These are phyloP conservation scores for Microtus oregoni DNA, from an alignment of 2,113 vertebrate genomes.

Conservation along the genomic window DNA sequence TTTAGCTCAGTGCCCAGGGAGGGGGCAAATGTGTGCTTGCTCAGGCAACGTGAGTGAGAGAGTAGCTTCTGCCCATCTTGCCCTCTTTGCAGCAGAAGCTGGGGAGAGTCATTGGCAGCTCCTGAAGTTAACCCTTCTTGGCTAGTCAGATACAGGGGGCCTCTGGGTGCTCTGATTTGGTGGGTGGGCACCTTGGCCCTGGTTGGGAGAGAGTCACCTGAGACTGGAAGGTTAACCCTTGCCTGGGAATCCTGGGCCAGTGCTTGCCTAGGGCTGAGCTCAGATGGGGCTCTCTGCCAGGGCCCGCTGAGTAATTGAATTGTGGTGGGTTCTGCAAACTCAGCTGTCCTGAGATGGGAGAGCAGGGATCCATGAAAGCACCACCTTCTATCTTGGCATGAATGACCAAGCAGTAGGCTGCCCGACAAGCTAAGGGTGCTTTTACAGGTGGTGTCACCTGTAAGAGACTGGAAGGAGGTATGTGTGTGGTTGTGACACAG, in stretches of 20 bases:
- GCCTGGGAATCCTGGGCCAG: background rate
- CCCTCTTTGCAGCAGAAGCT: conserved; percentile 52
- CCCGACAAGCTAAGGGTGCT: background rate
- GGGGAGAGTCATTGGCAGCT: conserved; percentile 58
- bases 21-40: conserved; percentile 17
- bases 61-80: conserved; percentile 39
- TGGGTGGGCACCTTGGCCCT: background rate
- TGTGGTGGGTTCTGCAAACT: conserved; percentile 40
- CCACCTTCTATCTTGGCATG: background rate
- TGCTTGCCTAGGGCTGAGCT: background rate
- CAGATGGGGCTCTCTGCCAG: background rate
- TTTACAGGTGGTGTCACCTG: conserved; percentile 79
- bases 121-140: conserved; percentile 56
- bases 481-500: background rate
- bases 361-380: background rate
- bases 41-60: conserved; percentile 10
- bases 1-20: conserved; percentile 44
- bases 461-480: background rate
- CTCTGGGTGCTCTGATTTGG: background rate
- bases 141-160: background rate
- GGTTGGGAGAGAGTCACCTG: background rate
- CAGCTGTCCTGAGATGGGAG: conserved; percentile 14
- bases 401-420: background rate
- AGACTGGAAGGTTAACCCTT: conserved; percentile 40
- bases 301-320: conserved; percentile 4